Evolutionary conservation across 23 tunicate species (phyloP).

Genomic region (Trididemnum clinides): DNA sequence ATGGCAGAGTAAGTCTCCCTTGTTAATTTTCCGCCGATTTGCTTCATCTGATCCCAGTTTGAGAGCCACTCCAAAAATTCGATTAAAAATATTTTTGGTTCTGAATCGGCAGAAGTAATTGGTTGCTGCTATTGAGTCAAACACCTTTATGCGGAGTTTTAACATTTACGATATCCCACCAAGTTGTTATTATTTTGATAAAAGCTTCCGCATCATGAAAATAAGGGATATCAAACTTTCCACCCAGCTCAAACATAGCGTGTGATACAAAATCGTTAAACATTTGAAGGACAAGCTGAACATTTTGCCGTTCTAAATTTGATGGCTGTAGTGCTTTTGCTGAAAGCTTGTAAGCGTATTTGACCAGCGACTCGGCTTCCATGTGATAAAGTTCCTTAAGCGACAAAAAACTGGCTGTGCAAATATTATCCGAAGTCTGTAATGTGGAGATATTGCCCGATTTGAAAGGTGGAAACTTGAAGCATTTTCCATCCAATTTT

Average conservation of each 20-base stretch:
- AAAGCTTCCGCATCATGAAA: slow-evolving; percentile 10
- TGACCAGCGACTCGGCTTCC: not conserved
- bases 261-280: slow-evolving; percentile 14
- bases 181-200: slow-evolving; percentile 9
- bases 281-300: slow-evolving; percentile 1
- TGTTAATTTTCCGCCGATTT: not conserved
- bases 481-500: not conserved
- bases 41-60: not conserved
- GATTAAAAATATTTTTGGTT: slow-evolving; percentile 3
- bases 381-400: not conserved
- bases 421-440: not conserved
- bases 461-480: slow-evolving; percentile 3
- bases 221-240: not conserved
- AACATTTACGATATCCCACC: slow-evolving; percentile 29
- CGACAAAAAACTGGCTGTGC: not conserved
- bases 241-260: not conserved
- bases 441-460: slow-evolving; percentile 8
- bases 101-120: not conserved
- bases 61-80: slow-evolving; percentile 17
- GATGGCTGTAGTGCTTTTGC: slow-evolving; percentile 3
- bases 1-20: not conserved
- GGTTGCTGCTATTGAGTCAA: slow-evolving; percentile 22
- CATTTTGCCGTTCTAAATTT: slow-evolving; percentile 20
- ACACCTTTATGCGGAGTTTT: slow-evolving; percentile 27
- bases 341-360: slow-evolving; percentile 13